Base-by-base conservation (phyloP, 1,140 invertebrate genomes). In the Euwallacea fornicatus region DNA sequence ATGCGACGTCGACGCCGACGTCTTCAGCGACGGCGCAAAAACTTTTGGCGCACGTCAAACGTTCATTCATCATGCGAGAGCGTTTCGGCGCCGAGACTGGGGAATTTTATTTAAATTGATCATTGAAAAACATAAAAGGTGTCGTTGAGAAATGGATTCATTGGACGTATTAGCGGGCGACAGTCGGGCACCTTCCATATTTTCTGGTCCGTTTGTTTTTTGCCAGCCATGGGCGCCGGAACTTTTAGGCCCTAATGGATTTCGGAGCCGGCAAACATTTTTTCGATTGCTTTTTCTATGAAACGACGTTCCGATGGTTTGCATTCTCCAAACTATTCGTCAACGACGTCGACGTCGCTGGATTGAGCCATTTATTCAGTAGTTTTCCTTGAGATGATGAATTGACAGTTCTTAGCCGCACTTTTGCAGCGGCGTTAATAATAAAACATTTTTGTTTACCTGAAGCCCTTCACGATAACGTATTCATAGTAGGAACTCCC, bases 91-190 rank as follows among this genome's bases (percentile, higher is more conserved):
- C 68, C 75, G 73, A 65, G 69, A 69, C 71, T 68, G 42, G 66
- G 64, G 73, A 72, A 76, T 76, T 76, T 75, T 76, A 76, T 76
- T 77, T 75, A 77, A 77, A 77, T 75, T 74, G 75, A 77, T 77
- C 75, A 76, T 76, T 76, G 74, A 76, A 77, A 74, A 77, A 76
- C 76, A 75, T 76, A 71, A 76, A 77, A 77, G 75, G 75, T 76
- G 74, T 75, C 76, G 72, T 76, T 76, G 75, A 76, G 75, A 75
- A 76, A 77, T 77, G 76, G 73, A 76, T 76, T 72, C 72, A 65
- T 74, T 68, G 75, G 73, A 66, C 55, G 73, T 75, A 74, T 76
- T 76, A 74, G 62, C 71, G 62, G 74, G 72, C 74, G 73, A 72
- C 74, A 75, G 63, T 66, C 59, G 69, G 74, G 68, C 74, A 71